These are phyloP conservation scores for Bufo gargarizans DNA, from an alignment of 2,113 vertebrate genomes.

Conservation along the genomic window DNA sequence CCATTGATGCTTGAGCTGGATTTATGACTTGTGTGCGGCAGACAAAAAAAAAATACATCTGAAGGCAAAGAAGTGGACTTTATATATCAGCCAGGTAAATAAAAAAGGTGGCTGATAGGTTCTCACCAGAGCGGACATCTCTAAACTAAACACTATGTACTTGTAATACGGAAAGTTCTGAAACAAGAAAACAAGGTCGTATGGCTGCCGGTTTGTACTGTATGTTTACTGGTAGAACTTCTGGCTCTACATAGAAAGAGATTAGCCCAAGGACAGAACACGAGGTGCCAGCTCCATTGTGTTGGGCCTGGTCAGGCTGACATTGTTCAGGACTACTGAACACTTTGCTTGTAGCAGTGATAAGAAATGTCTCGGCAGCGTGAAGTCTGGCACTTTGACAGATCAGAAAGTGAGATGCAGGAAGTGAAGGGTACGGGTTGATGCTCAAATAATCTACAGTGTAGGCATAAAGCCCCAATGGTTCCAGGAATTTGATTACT, in stretches of 20 bases:
- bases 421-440: neutral
- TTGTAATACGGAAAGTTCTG: neutral
- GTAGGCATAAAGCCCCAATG: neutral
- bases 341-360: constrained; percentile 38
- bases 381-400: constrained; percentile 45
- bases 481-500: neutral
- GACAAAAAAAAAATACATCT: neutral
- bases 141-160: neutral
- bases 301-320: constrained; percentile 42
- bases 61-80: constrained; percentile 1
- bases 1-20: neutral
- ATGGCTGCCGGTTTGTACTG: neutral
- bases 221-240: constrained; percentile 31
- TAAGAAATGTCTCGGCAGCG: constrained; percentile 34
- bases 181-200: neutral
- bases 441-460: neutral
- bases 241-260: constrained; percentile 1
- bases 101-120: neutral
- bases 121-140: neutral
- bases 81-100: constrained; percentile 4
- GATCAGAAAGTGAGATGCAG: constrained; percentile 6
- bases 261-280: constrained; percentile 42
- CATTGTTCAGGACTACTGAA: constrained; percentile 45
- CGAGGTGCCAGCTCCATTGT: constrained; percentile 52
- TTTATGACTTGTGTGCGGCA: constrained; percentile 5